Percentiles rank a stretch among this genome's conserved stretches.
These are phyloP conservation scores for Petroica traversi DNA, from an alignment of 2,113 vertebrate genomes.

Conservation along the genomic window DNA sequence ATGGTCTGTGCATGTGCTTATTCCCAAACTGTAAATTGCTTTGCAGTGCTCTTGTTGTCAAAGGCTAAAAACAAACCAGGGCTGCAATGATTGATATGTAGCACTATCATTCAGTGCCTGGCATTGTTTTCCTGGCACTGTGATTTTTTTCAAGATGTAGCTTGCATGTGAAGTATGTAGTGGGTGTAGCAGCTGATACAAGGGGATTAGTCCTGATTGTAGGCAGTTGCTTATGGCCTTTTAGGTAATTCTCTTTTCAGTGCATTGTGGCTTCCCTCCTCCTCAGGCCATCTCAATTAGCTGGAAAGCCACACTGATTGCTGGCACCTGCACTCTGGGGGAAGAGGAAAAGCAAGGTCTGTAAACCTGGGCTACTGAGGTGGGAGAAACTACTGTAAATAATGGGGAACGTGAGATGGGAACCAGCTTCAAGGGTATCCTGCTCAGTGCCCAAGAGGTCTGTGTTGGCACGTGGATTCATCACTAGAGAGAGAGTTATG, in stretches of 20 bases:
- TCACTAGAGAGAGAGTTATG: not conserved
- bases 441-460: not conserved
- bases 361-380: not conserved
- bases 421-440: not conserved
- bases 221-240: not conserved
- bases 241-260: not conserved
- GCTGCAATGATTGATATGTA: not conserved
- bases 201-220: not conserved
- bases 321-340: not conserved
- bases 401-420: not conserved
- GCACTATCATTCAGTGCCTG: not conserved
- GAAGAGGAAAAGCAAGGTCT: not conserved
- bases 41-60: not conserved
- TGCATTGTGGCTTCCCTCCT: not conserved
- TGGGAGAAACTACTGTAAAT: not conserved
- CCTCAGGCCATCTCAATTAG: not conserved
- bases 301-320: not conserved
- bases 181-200: not conserved
- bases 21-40: not conserved
- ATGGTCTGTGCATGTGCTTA: not conserved
- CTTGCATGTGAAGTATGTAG: not conserved
- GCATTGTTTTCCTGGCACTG: not conserved
- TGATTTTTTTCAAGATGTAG: not conserved
- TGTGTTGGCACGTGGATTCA: accelerated
- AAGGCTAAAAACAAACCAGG: not conserved